These are phyloP conservation scores for Eudasyphora cyanicolor DNA, from an alignment of 2,888 invertebrate species.

Conservation along the genomic window DNA sequence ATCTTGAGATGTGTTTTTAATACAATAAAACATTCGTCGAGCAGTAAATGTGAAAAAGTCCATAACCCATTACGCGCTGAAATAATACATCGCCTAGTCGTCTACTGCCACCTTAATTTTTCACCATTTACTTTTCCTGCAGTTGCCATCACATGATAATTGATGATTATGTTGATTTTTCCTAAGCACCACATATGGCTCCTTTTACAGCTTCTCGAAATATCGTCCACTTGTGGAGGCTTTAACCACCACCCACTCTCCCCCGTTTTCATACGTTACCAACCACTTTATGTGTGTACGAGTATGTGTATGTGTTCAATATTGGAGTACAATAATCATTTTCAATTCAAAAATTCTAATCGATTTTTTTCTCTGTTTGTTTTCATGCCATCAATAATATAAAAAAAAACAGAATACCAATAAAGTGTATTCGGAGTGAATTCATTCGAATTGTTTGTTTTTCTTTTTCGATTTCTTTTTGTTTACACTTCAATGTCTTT, in stretches of 20 bases:
- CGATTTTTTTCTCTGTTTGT: constrained; percentile 73
- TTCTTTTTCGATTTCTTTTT: constrained; percentile 48
- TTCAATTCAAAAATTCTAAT: constrained; percentile 59
- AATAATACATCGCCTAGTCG: not conserved
- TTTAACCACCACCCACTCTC: not conserved
- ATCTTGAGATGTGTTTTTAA: no score
- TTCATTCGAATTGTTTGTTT: constrained; percentile 42
- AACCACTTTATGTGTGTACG: not conserved
- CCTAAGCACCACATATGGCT: not conserved
- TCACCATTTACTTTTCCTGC: not conserved
- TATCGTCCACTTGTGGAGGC: not conserved
- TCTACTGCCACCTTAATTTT: not conserved
- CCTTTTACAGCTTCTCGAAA: not conserved
- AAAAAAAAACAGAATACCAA: constrained; percentile 7
- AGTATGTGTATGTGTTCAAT: not conserved
- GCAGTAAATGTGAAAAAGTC: no score
- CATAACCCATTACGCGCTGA: no score
- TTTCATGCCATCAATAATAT: constrained; percentile 68
- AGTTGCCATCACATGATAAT: constrained; percentile 23
- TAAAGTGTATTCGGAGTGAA: constrained; percentile 9
- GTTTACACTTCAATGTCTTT: constrained; percentile 49
- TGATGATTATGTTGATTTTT: constrained; percentile 57
- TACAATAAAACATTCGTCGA: no score
- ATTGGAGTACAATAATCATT: constrained; percentile 45
- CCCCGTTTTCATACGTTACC: not conserved